Percentiles rank a stretch among this genome's conserved stretches.
These are phyloP conservation scores for Punctoribates punctum DNA, from an alignment of 2,888 invertebrate species.

Conservation along the genomic window DNA sequence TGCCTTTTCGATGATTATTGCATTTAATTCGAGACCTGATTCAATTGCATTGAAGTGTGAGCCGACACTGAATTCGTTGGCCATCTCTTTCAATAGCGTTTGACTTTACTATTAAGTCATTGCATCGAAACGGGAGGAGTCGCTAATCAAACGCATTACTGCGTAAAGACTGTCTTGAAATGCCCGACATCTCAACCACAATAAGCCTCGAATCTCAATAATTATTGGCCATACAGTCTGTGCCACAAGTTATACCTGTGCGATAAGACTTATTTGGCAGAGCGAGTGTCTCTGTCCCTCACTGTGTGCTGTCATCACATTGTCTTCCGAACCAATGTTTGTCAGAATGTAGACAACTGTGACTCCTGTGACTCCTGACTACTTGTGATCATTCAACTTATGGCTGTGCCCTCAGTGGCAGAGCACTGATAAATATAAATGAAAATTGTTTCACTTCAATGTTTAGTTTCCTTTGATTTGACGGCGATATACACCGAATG, in stretches of 20 bases:
- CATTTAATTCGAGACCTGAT: slow-evolving; percentile 17
- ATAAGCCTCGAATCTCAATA: slow-evolving; percentile 25
- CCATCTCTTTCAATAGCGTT: background rate
- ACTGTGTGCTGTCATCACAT: background rate
- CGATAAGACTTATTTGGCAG: too few relatives aligned
- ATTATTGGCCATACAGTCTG: slow-evolving; percentile 24
- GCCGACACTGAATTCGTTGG: background rate
- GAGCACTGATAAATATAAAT: slow-evolving; percentile 2
- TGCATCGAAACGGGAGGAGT: slow-evolving; percentile 22
- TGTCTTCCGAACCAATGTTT: background rate
- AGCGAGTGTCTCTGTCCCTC: too few relatives aligned
- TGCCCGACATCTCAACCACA: slow-evolving; percentile 32
- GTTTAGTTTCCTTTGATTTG: slow-evolving; percentile 26
- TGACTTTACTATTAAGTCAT: slow-evolving; percentile 22
- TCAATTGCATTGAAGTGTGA: slow-evolving; percentile 1
- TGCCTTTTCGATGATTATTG: slow-evolving; percentile 10
- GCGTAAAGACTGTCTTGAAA: slow-evolving; percentile 22
- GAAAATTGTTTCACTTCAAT: slow-evolving; percentile 27
- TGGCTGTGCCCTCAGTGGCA: background rate
- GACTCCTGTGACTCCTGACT: slow-evolving; percentile 2
- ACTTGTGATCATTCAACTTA: slow-evolving; percentile 29
- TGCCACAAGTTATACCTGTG: background rate
- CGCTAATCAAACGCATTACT: slow-evolving; percentile 32
- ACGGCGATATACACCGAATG: background rate
- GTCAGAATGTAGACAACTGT: slow-evolving; percentile 21